Base-by-base conservation (phyloP, 2,113 vertebrate species). In the Tragelaphus strepsiceros region DNA sequence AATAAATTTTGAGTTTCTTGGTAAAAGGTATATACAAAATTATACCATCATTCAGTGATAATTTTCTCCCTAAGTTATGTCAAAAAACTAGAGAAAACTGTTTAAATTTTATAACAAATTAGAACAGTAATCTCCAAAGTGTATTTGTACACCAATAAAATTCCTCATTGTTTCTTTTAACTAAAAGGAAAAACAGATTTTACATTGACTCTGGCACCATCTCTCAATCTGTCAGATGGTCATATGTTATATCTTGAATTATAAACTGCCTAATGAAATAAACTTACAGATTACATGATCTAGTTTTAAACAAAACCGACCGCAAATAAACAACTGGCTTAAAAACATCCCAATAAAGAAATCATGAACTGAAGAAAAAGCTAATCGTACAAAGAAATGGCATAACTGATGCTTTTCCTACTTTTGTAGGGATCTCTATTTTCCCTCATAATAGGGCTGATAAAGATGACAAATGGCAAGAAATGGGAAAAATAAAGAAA, bases 1-100 rank as follows among this genome's bases (percentile, higher is more conserved):
- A 91, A 78, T 98, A 86, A 88, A 84, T n/a, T 14, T 9, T 83
- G 6, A 58, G 86, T 71, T 97, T 95, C 91, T 92, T 94, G 80
- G 91, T 80, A 95, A 96, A 95, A 71, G 26, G 10, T 54, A 88
- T 12, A 59, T 35, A 67, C n/a, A 80, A 88, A 80, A 10, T 61
- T 82, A 78, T 93, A 80, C 12, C 14, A 88, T 64, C 12, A 83
- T 78, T 88, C 67, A 85, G 21, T 74, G 35, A 80, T 43, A 84
- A 94, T 94, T 58, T 82, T 83, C 17, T 78, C n/a, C 78, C 32
- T 58, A 82, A 94, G 17, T 90, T 84, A 83, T 12, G 7, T 53
- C 67, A 13, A 74, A 86, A 91, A 93, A 85, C 64, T 21, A 83
- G 26, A 58, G 10, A 78, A 82, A 83, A 39, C 30, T 39, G 35